A percentile compares a stretch with the other conserved stretches of the same genome.
Conservation (phyloP, 1,140 invertebrate genomes). For the Melanaphis sacchari region DNA sequence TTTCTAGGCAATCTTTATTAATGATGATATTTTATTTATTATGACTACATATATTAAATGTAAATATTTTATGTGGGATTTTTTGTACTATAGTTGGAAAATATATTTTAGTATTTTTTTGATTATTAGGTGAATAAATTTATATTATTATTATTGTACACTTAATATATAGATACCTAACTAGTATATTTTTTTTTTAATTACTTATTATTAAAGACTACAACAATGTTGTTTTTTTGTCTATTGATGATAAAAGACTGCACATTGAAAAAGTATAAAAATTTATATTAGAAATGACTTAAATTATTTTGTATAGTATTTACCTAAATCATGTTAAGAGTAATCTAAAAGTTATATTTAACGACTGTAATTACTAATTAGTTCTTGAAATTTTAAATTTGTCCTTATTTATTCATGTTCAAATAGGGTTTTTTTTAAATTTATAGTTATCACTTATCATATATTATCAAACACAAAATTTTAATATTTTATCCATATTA, state of each 20-base stretch:
- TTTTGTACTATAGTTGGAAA: slow-evolving; percentile 57
- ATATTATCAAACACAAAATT: background rate
- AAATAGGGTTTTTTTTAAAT: background rate
- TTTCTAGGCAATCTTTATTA: slow-evolving; percentile 38
- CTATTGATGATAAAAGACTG: slow-evolving; percentile 54
- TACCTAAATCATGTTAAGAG: background rate
- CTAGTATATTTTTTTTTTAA: slow-evolving; percentile 53
- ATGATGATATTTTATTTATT: slow-evolving; percentile 53
- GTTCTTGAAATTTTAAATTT: slow-evolving; percentile 8
- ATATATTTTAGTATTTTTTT: slow-evolving; percentile 58
- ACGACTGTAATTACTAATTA: slow-evolving; percentile 29
- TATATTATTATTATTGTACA: slow-evolving; percentile 53
- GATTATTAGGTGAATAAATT: slow-evolving; percentile 54
- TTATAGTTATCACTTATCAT: background rate
- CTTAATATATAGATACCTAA: slow-evolving; percentile 51
- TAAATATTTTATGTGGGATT: slow-evolving; percentile 54
- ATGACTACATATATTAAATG: slow-evolving; percentile 48
- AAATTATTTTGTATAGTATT: slow-evolving; percentile 40
- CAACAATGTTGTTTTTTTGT: slow-evolving; percentile 47
- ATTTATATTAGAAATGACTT: slow-evolving; percentile 41
- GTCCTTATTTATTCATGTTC: background rate
- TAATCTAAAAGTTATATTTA: background rate
- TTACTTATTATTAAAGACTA: slow-evolving; percentile 45
- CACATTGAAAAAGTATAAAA: slow-evolving; percentile 46
- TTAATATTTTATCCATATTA: background rate